A percentile compares a stretch with the other conserved stretches of the same genome.
These are phyloP conservation scores for Drosophila chauvacae DNA, from an alignment of 1,140 invertebrate species.

Conservation along the genomic window DNA sequence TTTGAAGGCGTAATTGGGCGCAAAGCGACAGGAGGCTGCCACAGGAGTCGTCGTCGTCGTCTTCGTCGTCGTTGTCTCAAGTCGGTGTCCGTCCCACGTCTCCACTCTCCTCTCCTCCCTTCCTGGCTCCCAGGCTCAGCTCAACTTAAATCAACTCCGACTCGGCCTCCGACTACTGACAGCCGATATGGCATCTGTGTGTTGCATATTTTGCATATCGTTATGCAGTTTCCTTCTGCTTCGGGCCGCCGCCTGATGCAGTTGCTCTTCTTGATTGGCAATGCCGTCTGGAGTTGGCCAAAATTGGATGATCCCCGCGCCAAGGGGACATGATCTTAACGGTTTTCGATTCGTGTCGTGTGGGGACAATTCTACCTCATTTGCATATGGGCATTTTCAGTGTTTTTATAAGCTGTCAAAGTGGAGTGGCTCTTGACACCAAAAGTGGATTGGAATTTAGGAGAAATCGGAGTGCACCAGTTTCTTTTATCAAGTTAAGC, in stretches of 20 bases:
- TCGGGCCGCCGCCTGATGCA: constrained; percentile 11
- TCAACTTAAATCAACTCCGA: constrained; percentile 44
- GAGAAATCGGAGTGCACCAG: background rate
- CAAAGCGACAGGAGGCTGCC: constrained; percentile 72
- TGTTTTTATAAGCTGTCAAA: constrained; percentile 26
- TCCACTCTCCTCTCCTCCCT: background rate
- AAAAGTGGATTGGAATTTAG: constrained; percentile 15
- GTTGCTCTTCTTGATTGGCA: constrained; percentile 67
- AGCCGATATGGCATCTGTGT: constrained; percentile 66
- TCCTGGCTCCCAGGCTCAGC: constrained; percentile 7
- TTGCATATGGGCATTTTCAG: constrained; percentile 37
- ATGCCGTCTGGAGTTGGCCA: constrained; percentile 37
- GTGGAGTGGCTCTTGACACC: constrained; percentile 41
- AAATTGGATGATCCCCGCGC: constrained; percentile 51
- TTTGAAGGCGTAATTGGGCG: constrained; percentile 82
- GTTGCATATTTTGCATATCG: constrained; percentile 81
- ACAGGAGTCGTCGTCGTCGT: constrained; percentile 32
- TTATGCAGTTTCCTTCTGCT: constrained; percentile 58
- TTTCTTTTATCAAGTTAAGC: background rate
- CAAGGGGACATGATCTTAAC: constrained; percentile 53
- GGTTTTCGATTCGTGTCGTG: constrained; percentile 45
- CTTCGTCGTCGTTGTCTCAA: constrained; percentile 3
- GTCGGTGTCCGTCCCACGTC: background rate
- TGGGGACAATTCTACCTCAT: constrained; percentile 45
- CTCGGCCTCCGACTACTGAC: constrained; percentile 38